phyloP scores from a whole-genome alignment of 1,140 invertebrate genomes.

The Drosophila cardini region DNA sequence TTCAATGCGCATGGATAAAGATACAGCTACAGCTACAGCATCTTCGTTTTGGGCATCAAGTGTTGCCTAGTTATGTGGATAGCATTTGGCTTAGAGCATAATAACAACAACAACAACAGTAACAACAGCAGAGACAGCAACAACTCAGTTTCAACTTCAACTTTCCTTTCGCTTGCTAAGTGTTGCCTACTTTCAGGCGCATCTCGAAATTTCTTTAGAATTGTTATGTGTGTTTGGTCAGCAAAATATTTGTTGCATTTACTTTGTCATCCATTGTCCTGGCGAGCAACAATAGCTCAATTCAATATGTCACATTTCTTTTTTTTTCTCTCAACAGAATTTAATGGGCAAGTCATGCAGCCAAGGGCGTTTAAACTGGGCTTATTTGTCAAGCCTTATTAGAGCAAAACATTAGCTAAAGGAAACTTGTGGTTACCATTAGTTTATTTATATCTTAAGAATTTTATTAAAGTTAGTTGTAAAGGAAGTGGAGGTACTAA shows the following conservation, averaged over 20 bases:
- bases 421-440: no score
- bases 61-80: constrained; percentile 14
- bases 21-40: background rate
- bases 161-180: constrained; percentile 13
- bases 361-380: no score
- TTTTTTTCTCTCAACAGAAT: no score
- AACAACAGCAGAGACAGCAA: background rate
- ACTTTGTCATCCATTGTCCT: background rate
- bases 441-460: no score
- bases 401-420: no score
- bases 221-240: background rate
- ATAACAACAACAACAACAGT: constrained; percentile 1
- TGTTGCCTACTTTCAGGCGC: constrained; percentile 40
- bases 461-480: no score
- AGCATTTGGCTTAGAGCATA: background rate
- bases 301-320: no score
- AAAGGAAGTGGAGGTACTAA: no score
- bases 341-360: no score
- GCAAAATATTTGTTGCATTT: background rate
- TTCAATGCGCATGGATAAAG: constrained; percentile 23
- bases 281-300: no score
- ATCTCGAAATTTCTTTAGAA: constrained; percentile 3
- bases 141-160: constrained; percentile 6
- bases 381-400: no score
- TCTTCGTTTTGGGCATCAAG: constrained; percentile 9